A percentile compares a stretch with the other conserved stretches of the same genome.
These are phyloP conservation scores for Notarius quadriscutis DNA, from an alignment of 2,113 vertebrate species.

Conservation along the genomic window DNA sequence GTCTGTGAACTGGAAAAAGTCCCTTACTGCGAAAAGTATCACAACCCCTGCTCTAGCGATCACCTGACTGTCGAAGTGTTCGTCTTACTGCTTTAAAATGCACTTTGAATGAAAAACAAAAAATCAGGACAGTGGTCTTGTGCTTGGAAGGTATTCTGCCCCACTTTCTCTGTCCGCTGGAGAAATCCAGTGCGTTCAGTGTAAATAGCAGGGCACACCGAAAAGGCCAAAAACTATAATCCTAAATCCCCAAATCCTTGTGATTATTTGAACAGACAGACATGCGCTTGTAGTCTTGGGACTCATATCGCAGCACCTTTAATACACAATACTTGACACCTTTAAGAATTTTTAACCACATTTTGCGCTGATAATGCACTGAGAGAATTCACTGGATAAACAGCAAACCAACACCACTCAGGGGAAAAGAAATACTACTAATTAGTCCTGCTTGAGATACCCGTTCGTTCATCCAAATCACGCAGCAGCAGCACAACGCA, in stretches of 20 bases:
- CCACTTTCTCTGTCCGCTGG: not conserved
- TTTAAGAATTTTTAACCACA: not conserved
- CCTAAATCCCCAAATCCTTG: constrained; percentile 12
- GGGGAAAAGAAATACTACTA: not conserved
- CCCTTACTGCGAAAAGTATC: not conserved
- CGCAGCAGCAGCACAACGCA: not conserved
- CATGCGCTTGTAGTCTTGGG: not conserved
- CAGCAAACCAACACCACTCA: not conserved
- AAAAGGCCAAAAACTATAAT: constrained; percentile 3
- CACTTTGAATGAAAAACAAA: not conserved
- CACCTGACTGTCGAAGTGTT: not conserved
- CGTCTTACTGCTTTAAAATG: not conserved
- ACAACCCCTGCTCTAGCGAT: not conserved
- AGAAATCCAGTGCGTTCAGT: not conserved
- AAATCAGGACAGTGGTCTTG: not conserved
- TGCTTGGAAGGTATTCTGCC: not conserved
- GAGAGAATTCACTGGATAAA: not conserved
- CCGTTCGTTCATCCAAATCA: not conserved
- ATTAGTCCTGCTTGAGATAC: not conserved
- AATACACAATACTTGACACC: not conserved
- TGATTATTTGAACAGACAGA: constrained; percentile 16
- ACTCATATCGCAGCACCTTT: not conserved
- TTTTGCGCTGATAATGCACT: not conserved
- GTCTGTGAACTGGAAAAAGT: not conserved
- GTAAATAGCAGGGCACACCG: not conserved